Percentiles rank a stretch among this genome's conserved stretches.
Evolutionary conservation across 2,888 invertebrate genomes (phyloP).

Genomic region (Acanthosepion pharaonis): DNA sequence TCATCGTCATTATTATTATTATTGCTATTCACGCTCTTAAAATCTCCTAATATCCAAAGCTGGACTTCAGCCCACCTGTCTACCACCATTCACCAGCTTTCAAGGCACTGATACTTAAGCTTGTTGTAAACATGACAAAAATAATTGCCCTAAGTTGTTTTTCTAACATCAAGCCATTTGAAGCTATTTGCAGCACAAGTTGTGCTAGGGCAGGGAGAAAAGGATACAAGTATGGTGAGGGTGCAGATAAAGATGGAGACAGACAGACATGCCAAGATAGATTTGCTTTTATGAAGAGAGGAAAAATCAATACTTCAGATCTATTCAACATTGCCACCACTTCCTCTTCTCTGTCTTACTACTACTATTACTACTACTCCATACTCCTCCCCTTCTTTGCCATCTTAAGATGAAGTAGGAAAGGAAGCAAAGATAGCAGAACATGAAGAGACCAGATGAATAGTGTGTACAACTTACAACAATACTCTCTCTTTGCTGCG

Average conservation of each 20-base stretch:
- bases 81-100: neutral
- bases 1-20: too few relatives aligned
- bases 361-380: neutral
- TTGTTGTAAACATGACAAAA: neutral
- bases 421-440: neutral
- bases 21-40: neutral
- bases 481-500: neutral
- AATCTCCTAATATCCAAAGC: neutral
- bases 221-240: neutral
- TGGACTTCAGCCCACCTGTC: neutral
- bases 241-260: neutral
- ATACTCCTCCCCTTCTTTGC: neutral
- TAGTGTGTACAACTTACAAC: neutral
- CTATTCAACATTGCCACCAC: neutral
- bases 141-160: neutral
- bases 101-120: neutral
- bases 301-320: neutral
- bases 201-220: neutral
- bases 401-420: neutral
- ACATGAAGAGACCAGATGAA: neutral
- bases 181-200: constrained; percentile 33
- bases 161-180: neutral
- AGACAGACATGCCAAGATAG: neutral
- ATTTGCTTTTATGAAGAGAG: neutral
- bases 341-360: neutral